phyloP scores from a whole-genome alignment of 2,797 vertebrate species.

The Glossophaga mutica region DNA sequence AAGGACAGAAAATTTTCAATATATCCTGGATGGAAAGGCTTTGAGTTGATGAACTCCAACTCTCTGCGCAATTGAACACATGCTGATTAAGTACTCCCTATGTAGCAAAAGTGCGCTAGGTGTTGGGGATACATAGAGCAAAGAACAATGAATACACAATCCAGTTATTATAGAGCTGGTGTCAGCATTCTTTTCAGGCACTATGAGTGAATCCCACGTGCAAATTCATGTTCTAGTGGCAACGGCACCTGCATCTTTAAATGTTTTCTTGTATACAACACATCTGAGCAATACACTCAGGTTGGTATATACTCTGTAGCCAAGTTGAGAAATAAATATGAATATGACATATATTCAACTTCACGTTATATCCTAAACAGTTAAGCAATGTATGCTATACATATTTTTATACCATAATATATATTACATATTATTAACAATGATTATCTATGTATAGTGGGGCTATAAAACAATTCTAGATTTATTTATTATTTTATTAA shows the following conservation, averaged over 20 bases:
- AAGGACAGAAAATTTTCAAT: neutral
- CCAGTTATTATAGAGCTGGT: neutral
- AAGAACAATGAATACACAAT: neutral
- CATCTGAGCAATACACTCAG: conserved; percentile 69
- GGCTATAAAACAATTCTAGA: conserved; percentile 48
- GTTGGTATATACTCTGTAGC: conserved; percentile 72
- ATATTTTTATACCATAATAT: neutral
- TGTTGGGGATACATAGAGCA: neutral
- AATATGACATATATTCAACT: conserved; percentile 50
- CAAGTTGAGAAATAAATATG: conserved; percentile 54
- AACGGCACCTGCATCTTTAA: neutral
- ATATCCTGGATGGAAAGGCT: neutral
- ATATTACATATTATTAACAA: neutral
- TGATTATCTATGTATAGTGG: conserved; percentile 74
- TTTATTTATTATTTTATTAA: neutral
- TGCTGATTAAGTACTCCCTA: neutral
- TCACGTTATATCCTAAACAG: conserved; percentile 75
- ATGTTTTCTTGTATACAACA: neutral
- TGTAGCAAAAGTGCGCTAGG: neutral
- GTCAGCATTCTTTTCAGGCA: neutral
- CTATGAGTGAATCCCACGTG: neutral
- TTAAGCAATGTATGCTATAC: conserved; percentile 75
- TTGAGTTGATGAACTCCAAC: neutral
- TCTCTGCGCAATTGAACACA: neutral
- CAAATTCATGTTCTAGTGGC: neutral